A percentile compares a stretch with the other conserved stretches of the same genome.
Evolutionary conservation across 2,113 vertebrate species (phyloP).

Genomic region (Aix galericulata): DNA sequence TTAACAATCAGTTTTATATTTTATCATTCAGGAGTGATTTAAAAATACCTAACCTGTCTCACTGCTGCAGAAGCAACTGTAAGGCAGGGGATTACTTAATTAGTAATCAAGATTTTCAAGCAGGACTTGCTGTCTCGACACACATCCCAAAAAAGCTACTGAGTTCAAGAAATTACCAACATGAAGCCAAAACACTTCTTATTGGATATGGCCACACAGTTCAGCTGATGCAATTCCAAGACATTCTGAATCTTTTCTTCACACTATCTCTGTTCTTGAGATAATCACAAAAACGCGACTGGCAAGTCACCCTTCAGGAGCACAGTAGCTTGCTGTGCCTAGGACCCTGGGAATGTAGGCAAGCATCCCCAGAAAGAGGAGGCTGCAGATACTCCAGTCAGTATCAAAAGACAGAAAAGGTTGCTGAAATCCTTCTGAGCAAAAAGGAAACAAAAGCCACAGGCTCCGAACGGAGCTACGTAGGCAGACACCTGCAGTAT

Average conservation of each 20-base stretch:
- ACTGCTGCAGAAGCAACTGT: neutral
- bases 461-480: neutral
- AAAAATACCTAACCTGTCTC: neutral
- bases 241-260: neutral
- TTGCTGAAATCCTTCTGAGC: neutral
- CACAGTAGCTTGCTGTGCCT: neutral
- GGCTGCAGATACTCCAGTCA: neutral
- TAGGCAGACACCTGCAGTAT: neutral
- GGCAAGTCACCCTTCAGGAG: neutral
- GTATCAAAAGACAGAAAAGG: neutral
- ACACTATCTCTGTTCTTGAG: neutral
- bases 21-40: neutral
- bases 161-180: neutral
- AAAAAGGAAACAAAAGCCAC: neutral
- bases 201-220: neutral
- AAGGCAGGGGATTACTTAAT: neutral
- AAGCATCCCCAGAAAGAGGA: neutral
- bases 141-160: neutral
- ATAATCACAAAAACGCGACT: fast-evolving
- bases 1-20: neutral
- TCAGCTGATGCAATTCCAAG: neutral
- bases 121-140: neutral
- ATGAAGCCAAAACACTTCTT: neutral
- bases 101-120: neutral
- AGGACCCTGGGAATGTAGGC: fast-evolving